Evolutionary conservation across 1,140 invertebrate genomes (phyloP).

Genomic region (Subanguina moxae): DNA sequence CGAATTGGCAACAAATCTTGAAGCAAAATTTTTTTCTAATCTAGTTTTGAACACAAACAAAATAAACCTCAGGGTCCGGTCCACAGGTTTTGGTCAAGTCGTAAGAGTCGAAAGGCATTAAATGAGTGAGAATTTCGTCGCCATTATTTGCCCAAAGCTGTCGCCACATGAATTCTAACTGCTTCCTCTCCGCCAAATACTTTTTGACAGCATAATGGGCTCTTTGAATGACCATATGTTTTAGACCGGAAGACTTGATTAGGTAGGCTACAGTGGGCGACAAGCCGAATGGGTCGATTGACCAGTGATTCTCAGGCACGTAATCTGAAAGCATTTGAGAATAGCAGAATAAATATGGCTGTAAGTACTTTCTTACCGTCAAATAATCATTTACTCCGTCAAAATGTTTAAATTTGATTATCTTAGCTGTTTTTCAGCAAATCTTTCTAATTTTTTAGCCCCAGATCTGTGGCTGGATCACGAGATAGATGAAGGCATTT

Average conservation of each 20-base stretch:
- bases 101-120: slow-evolving; percentile 99
- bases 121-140: slow-evolving; percentile 82
- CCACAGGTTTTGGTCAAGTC: slow-evolving; percentile 96
- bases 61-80: slow-evolving; percentile 73
- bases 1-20: slow-evolving; percentile 91
- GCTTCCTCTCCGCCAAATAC: slow-evolving; percentile 73
- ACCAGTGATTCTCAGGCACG: slow-evolving; percentile 71
- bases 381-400: no score
- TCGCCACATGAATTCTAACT: slow-evolving; percentile 87
- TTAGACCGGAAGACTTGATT: slow-evolving; percentile 65
- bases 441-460: no score
- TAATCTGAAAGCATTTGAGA: slow-evolving; percentile 31
- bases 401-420: no score
- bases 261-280: slow-evolving; percentile 83
- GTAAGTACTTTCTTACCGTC: no score
- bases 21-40: background rate
- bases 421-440: no score
- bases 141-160: slow-evolving; percentile 65
- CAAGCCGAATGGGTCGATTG: slow-evolving; percentile 91
- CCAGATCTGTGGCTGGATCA: no score
- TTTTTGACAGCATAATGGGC: slow-evolving; percentile 94
- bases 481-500: no score
- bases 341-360: no score
- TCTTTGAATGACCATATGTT: slow-evolving; percentile 68
- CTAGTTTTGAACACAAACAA: no score